Percentiles rank a stretch among this genome's conserved stretches.
Evolutionary conservation across 2,113 vertebrate species (phyloP).

Genomic region (Clarias macrocephalus): DNA sequence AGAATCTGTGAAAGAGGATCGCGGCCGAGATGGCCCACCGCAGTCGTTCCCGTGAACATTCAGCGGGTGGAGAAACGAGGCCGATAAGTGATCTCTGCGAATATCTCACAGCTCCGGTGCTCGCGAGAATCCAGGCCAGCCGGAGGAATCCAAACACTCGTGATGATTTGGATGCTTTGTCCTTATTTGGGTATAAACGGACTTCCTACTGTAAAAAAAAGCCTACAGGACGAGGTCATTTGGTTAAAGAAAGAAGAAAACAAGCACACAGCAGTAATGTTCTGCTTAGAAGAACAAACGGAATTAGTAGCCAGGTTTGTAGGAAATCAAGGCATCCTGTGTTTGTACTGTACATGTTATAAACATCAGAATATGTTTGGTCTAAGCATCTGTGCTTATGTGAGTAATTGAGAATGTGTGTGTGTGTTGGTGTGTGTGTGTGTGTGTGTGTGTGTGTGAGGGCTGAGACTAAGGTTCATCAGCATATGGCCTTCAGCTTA

Average conservation of each 20-base stretch:
- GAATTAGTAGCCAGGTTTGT: neutral
- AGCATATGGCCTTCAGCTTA: slow-evolving; percentile 84
- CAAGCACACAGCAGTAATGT: neutral
- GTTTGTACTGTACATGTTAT: neutral
- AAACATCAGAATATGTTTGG: neutral
- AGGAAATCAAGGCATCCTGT: neutral
- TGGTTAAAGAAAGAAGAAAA: neutral
- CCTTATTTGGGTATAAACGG: neutral
- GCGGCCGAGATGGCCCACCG: too few species aligned
- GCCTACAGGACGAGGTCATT: neutral
- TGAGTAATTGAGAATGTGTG: neutral
- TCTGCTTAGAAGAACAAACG: neutral
- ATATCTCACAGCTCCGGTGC: slow-evolving; percentile 4
- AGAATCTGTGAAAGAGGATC: too few species aligned
- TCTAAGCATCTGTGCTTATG: neutral
- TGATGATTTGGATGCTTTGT: slow-evolving; percentile 13
- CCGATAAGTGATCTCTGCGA: neutral
- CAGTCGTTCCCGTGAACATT: too few species aligned
- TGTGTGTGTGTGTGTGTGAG: neutral
- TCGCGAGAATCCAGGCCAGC: slow-evolving; percentile 42
- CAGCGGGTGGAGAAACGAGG: too few species aligned
- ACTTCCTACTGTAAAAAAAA: neutral
- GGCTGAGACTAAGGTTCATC: slow-evolving; percentile 65
- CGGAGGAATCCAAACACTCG: slow-evolving; percentile 30
- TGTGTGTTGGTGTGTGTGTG: neutral